Percentiles rank a stretch among this genome's conserved stretches.
These are phyloP conservation scores for Drosophila azteca DNA, from an alignment of 1,140 invertebrate species.

Conservation along the genomic window DNA sequence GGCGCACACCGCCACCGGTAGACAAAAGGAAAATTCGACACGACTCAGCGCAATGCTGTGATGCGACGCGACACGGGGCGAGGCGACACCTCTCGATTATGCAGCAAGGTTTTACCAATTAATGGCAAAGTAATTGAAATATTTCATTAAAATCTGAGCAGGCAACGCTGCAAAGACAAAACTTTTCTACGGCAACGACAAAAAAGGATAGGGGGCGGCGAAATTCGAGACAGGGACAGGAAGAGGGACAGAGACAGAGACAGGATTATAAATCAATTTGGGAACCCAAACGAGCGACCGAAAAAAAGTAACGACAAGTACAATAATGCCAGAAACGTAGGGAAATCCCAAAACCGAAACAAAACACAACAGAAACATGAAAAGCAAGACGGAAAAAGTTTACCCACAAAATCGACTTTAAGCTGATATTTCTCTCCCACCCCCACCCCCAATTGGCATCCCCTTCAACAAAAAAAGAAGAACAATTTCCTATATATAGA, in stretches of 20 bases:
- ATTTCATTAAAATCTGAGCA: slow-evolving; percentile 64
- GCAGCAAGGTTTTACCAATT: slow-evolving; percentile 53
- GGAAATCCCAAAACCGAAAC: slow-evolving; percentile 6
- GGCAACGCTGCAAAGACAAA: slow-evolving; percentile 16
- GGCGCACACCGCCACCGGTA: slow-evolving; percentile 14
- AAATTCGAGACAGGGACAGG: slow-evolving; percentile 65
- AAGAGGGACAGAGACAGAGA: slow-evolving; percentile 45
- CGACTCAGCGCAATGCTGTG: slow-evolving; percentile 19
- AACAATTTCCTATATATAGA: slow-evolving; percentile 37
- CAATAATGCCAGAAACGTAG: slow-evolving; percentile 21
- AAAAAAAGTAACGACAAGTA: slow-evolving; percentile 56
- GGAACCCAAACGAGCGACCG: slow-evolving; percentile 25
- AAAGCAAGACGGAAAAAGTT: slow-evolving; percentile 50
- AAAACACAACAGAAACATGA: slow-evolving; percentile 40
- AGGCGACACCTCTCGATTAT: slow-evolving; percentile 49
- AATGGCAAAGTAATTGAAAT: slow-evolving; percentile 79
- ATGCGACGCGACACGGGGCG: slow-evolving; percentile 17
- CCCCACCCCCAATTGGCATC: neutral
- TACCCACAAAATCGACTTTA: slow-evolving; percentile 52
- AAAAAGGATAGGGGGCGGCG: slow-evolving; percentile 23
- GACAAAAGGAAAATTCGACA: slow-evolving; percentile 49
- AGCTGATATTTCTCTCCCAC: slow-evolving; percentile 58
- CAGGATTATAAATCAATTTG: slow-evolving; percentile 80
- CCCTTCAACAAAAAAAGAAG: neutral
- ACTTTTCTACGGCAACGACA: slow-evolving; percentile 22